Evolutionary conservation across 2,113 vertebrate species (phyloP).

Genomic region (Syngnathus floridae): DNA sequence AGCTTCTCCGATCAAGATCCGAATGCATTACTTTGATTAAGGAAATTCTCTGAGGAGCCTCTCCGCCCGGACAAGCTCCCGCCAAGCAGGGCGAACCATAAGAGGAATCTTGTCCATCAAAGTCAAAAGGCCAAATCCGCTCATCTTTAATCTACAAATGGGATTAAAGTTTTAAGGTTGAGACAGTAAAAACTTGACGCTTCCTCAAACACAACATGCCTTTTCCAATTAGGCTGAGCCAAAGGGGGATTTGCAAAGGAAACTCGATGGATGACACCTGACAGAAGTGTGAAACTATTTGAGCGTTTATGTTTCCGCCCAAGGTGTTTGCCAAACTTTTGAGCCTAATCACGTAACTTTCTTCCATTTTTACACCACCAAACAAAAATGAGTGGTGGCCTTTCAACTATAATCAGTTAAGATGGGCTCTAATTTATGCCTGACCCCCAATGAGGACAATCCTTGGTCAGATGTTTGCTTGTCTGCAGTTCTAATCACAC

Average conservation of each 20-base stretch:
- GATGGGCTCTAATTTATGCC: neutral
- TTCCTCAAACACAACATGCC: slow-evolving; percentile 30
- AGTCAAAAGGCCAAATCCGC: slow-evolving; percentile 11
- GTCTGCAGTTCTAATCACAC: neutral
- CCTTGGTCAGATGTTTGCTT: neutral
- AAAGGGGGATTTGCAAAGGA: slow-evolving; percentile 6
- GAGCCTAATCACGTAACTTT: neutral
- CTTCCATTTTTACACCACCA: neutral
- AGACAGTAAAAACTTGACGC: slow-evolving; percentile 7
- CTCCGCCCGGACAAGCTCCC: slow-evolving; percentile 12
- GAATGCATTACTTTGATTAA: slow-evolving; percentile 40
- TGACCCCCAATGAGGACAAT: neutral
- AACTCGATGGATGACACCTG: slow-evolving; percentile 13
- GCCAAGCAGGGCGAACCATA: slow-evolving; percentile 5
- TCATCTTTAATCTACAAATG: slow-evolving; percentile 53
- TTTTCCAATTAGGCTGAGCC: slow-evolving; percentile 12
- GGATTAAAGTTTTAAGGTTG: slow-evolving; percentile 22
- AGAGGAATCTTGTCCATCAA: slow-evolving; percentile 26
- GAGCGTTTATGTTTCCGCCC: neutral
- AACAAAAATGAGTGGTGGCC: neutral
- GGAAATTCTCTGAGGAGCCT: slow-evolving; percentile 27
- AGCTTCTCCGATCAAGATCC: slow-evolving; percentile 29
- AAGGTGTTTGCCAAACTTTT: neutral
- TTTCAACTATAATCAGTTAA: neutral
- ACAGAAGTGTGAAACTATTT: slow-evolving; percentile 1